A percentile compares a stretch with the other conserved stretches of the same genome.
phyloP scores from a whole-genome alignment of 2,888 invertebrate species.

The Drosophila emarginata region DNA sequence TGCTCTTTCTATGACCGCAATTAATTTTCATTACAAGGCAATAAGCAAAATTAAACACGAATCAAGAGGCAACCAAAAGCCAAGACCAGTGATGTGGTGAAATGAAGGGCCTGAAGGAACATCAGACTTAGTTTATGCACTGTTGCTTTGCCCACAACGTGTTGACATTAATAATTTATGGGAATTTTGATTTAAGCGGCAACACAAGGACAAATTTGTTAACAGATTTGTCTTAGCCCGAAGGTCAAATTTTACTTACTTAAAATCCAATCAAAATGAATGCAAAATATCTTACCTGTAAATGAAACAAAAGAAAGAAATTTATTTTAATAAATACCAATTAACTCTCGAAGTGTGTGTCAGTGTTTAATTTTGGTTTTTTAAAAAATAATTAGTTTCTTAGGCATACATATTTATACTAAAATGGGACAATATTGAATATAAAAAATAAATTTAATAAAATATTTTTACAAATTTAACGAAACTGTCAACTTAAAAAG shows the following conservation, averaged over 20 bases:
- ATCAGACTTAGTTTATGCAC: conserved; percentile 16
- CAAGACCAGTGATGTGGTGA: neutral
- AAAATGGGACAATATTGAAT: too few species aligned
- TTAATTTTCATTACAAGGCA: conserved; percentile 74
- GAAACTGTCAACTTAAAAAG: too few species aligned
- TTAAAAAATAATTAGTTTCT: too few species aligned
- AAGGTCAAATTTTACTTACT: conserved; percentile 20
- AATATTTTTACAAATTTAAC: too few species aligned
- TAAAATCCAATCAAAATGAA: neutral
- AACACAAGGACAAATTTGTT: conserved; percentile 1
- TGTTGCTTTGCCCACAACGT: conserved; percentile 23
- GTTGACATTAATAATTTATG: conserved; percentile 63
- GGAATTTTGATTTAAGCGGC: conserved; percentile 36
- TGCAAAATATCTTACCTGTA: conserved; percentile 51
- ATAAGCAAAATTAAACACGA: conserved; percentile 72
- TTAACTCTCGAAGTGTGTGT: too few species aligned
- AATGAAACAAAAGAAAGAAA: conserved; percentile 15
- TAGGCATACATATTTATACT: too few species aligned
- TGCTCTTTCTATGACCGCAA: conserved; percentile 55
- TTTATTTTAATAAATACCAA: neutral
- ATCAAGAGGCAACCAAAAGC: conserved; percentile 49
- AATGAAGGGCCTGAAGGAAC: neutral
- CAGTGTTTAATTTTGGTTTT: too few species aligned
- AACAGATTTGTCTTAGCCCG: conserved; percentile 6
- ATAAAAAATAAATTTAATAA: too few species aligned